phyloP scores from a whole-genome alignment of 2,113 vertebrate species.

The Pteropus alecto region DNA sequence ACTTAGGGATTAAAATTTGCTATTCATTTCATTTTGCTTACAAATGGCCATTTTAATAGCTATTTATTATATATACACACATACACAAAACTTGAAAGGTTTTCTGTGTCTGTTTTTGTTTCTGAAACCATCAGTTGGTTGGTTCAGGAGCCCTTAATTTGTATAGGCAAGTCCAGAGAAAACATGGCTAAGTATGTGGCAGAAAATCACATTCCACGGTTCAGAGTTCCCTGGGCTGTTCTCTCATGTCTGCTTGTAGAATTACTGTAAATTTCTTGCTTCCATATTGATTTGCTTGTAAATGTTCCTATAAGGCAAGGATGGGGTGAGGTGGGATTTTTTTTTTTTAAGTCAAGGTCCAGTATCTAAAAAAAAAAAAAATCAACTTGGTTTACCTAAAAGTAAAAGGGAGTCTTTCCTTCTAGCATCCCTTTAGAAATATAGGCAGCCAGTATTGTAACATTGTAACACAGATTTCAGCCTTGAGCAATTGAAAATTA shows the following conservation, averaged over 20 bases:
- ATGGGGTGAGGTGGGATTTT: neutral
- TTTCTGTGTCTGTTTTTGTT: neutral
- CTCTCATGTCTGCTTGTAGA: neutral
- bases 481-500: neutral
- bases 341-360: conserved; percentile 19
- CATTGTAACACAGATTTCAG: neutral
- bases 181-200: neutral
- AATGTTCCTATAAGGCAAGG: conserved; percentile 45
- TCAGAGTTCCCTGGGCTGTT: neutral
- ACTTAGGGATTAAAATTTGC: neutral
- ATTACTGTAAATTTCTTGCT: conserved; percentile 46
- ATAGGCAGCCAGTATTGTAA: neutral
- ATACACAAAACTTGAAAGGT: neutral
- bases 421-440: conserved; percentile 13
- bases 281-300: conserved; percentile 56
- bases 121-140: neutral
- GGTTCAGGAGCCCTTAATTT: neutral
- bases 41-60: neutral
- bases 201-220: neutral
- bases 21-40: neutral
- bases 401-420: neutral
- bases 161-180: neutral
- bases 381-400: conserved; percentile 41
- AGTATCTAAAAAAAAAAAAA: neutral
- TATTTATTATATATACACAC: neutral